Evolutionary conservation across 2,797 vertebrate species (phyloP), one percentile per base, ranked within the genome.

Genomic region (Sciurus vulgaris): DNA sequence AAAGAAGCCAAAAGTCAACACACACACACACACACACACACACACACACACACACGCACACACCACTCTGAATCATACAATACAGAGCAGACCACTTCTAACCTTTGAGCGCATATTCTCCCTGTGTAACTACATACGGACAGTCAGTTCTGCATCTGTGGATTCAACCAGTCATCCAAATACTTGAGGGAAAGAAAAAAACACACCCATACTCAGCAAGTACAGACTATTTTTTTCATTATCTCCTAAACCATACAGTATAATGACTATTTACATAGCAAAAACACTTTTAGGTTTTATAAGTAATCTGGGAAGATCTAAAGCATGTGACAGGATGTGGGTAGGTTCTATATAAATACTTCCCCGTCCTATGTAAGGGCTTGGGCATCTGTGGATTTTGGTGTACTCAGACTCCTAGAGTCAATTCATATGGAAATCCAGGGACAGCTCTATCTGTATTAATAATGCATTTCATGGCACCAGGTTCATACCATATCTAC

Each of bases 1-100:
- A 91, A 77, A 30, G 35, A 76, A 74, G 73, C 74, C 70, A 90
- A 83, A 94, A 89, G 72, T 70, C 26, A 76, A 95, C 81, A 91
- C 11, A 47, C 13, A 82, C 12, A 77, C 24, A 82, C 15, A 35
- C 15, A n/a, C 4, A 11, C 22, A 86, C 30, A 44, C 6, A 54
- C 14, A 65, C 12, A 72, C 4, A 33, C 51, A 54, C 11, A 44
- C 10, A 73, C 67, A 54, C 11, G 35, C 10, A 73, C 67, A 88
- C 26, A 11, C 7, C 20, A 51, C 26, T 73, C 17, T 72, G 13
- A 59, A 20, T 89, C 22, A 70, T 41, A 47, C 13, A 81, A 44
- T 35, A 51, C 15, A 86, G 44, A 89, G 41, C 88, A 90, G 91
- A 82, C 4, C n/a, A 63, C 51, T 74, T 59, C 33, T 61, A 84